phyloP scores from a whole-genome alignment of 2,113 vertebrate species.

The Eulemur rufifrons region DNA sequence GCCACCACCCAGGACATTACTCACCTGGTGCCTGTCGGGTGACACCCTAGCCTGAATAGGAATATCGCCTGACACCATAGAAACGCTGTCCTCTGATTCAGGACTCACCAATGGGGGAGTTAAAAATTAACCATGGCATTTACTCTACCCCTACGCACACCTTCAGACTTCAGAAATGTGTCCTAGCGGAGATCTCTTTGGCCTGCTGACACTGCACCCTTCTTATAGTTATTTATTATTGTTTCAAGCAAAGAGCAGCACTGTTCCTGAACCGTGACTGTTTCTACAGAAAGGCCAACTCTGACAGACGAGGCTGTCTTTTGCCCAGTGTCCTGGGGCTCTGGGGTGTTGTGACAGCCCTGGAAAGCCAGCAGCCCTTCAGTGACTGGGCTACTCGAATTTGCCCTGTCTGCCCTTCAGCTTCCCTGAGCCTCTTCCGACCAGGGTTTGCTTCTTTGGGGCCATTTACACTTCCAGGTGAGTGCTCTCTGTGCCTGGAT shows the following conservation, averaged over 20 bases:
- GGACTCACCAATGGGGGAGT: background rate
- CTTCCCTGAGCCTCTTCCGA: background rate
- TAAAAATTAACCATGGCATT: background rate
- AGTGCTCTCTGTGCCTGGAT: background rate
- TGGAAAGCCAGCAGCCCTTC: background rate
- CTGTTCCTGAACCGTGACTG: background rate
- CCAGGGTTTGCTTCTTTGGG: background rate
- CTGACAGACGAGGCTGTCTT: background rate
- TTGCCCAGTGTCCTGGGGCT: background rate
- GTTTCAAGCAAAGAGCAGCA: background rate
- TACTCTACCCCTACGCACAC: accelerated
- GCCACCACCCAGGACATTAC: background rate
- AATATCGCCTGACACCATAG: background rate
- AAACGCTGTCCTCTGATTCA: background rate
- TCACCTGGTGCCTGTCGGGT: slow-evolving; percentile 19
- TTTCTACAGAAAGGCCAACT: background rate
- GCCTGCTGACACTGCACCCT: background rate
- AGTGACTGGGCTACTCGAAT: background rate
- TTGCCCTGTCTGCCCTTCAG: accelerated
- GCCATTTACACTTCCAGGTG: background rate
- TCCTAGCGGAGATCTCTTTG: background rate
- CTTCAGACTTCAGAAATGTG: background rate
- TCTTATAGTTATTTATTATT: background rate
- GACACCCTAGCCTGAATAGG: slow-evolving; percentile 27
- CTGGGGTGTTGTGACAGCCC: background rate